These are phyloP conservation scores for Oreochromis tanganicae DNA, from an alignment of 2,113 vertebrate genomes.

Conservation along the genomic window DNA sequence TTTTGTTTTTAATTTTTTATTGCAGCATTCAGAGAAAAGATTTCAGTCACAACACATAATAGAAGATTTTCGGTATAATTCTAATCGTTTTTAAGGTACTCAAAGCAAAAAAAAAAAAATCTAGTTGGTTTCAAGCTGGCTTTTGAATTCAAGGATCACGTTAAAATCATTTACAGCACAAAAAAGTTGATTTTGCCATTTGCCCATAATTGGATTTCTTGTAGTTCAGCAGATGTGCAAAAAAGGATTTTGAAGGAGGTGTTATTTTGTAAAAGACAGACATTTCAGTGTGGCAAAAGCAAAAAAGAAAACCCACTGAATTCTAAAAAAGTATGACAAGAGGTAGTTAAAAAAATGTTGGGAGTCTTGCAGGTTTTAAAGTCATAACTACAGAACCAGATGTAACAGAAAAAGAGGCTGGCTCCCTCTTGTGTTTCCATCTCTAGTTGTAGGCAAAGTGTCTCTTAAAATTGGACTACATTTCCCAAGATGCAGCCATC, in stretches of 20 bases:
- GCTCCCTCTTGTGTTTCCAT: constrained; percentile 35
- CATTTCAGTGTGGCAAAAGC: background rate
- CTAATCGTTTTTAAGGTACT: background rate
- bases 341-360: background rate
- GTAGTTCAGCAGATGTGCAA: background rate
- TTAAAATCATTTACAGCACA: no score
- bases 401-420: background rate
- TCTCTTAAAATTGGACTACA: background rate
- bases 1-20: background rate
- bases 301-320: background rate
- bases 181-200: no score
- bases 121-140: background rate
- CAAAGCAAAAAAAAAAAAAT: background rate
- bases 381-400: background rate
- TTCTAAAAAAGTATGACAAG: background rate
- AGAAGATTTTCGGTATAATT: background rate
- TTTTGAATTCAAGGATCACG: no score
- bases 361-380: background rate
- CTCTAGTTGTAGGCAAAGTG: background rate
- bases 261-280: background rate
- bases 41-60: background rate
- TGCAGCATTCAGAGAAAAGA: background rate
- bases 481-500: background rate
- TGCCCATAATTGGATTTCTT: no score
- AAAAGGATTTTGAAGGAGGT: background rate